phyloP scores from a whole-genome alignment of 2,797 vertebrate species.

The Periparus ater region DNA sequence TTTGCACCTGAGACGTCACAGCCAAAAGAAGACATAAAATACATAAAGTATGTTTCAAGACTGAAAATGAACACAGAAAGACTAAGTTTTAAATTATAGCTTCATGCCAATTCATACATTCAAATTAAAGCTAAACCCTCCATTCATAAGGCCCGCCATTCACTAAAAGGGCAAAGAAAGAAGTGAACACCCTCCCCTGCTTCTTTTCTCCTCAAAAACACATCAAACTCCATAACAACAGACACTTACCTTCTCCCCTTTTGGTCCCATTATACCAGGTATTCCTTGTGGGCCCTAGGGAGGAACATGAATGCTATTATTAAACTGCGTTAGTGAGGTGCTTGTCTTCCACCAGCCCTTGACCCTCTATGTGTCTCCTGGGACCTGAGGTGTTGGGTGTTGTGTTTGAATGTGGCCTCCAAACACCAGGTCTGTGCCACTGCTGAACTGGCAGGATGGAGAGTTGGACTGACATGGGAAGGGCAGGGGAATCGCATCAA shows the following conservation, averaged over 20 bases:
- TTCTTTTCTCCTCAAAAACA: background rate
- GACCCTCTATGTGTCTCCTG: background rate
- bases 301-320: background rate
- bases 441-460: background rate
- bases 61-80: background rate
- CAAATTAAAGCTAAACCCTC: background rate
- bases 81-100: background rate
- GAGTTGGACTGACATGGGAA: background rate
- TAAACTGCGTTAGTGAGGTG: background rate
- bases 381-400: background rate
- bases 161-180: background rate
- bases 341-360: background rate
- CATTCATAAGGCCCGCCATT: background rate
- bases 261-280: conserved; percentile 89
- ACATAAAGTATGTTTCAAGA: background rate
- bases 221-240: background rate
- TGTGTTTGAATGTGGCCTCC: background rate
- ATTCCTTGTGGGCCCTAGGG: conserved; percentile 89
- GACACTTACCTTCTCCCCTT: conserved; percentile 92
- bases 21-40: background rate
- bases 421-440: background rate
- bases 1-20: background rate
- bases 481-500: background rate
- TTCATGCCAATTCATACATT: background rate
- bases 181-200: background rate